Base-by-base conservation (phyloP, 2,797 vertebrate species). In the Pangasius krempfi region DNA sequence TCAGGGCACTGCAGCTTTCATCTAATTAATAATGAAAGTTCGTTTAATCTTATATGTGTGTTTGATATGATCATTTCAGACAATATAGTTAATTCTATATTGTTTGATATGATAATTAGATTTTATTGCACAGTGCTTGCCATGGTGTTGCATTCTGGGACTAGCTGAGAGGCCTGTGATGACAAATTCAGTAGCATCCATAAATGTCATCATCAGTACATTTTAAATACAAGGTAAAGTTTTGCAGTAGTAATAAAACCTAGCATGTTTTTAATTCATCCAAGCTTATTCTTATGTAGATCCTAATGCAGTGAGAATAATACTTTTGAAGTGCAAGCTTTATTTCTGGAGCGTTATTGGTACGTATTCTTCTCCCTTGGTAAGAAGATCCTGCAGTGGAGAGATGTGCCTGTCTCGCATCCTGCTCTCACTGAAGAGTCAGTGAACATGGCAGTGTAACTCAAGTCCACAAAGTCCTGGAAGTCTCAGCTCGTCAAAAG, bases 401-500 rank as follows among this genome's bases (percentile, higher is more conserved):
- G 22, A 62, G 18, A 7, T 82, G 56, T 33, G 33, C 12, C 4
- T 60, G 37, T 62, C 80, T 79, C 22, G 18, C n/a, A 58, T 79
- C n/a, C 76, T 33, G 50, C 50, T 79, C 50, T 82, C 56, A 25
- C 5, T 44, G 56, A 44, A 82, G 56, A 82, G 80, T 12, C 58
- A 0, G 58, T 83, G 58, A 64, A n/a, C 56, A 81, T 81, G 79
- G 79, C 56, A 81, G 56, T 1, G 40, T n/a, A 83, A 64, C 81
- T 64, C 40, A 83, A 83, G 25, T 60, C 81, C 37, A 47, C 37
- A 62, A 14, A 83, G 25, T 64, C 58, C 58, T 47, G 37, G 33
- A 44, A 62, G 79, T 60, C 56, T 27, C 33, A 27, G 4, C 18
- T 33, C 30, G 2, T 37, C 52, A 33, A 27, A 58, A 22, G 54